These are phyloP conservation scores for Aplocera efformata DNA, from an alignment of 2,888 invertebrate genomes.

Conservation along the genomic window DNA sequence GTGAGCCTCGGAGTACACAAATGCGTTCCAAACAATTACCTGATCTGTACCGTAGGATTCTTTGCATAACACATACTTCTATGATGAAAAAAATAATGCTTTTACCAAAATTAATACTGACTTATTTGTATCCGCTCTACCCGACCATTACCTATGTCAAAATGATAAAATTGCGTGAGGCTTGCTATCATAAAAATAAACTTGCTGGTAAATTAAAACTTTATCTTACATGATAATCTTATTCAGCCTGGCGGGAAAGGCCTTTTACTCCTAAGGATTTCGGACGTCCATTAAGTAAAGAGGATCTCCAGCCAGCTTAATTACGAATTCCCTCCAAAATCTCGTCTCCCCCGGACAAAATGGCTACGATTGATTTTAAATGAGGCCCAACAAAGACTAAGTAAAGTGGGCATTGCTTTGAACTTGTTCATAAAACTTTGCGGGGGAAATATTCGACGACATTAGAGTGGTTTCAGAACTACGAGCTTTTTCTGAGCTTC, in stretches of 20 bases:
- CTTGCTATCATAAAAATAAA: constrained; percentile 32
- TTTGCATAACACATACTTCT: too few relatives aligned
- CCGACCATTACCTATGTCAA: too few relatives aligned
- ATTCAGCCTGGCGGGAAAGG: constrained; percentile 60
- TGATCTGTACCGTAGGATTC: too few relatives aligned
- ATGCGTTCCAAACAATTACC: too few relatives aligned
- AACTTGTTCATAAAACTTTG: constrained; percentile 57
- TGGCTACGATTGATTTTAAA: constrained; percentile 76
- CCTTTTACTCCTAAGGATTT: constrained; percentile 62
- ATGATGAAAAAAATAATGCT: too few relatives aligned
- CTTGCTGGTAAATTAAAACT: constrained; percentile 47
- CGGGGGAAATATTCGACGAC: constrained; percentile 40
- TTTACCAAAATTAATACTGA: too few relatives aligned
- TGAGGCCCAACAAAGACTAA: constrained; percentile 65
- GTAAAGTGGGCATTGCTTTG: constrained; percentile 48
- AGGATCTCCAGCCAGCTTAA: constrained; percentile 68
- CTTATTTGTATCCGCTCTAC: too few relatives aligned
- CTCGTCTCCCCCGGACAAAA: constrained; percentile 64
- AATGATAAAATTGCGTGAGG: not conserved
- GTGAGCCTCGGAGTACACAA: too few relatives aligned
- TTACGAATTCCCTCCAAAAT: constrained; percentile 77
- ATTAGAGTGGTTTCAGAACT: too few relatives aligned
- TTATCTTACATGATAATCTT: constrained; percentile 52
- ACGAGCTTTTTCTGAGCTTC: too few relatives aligned
- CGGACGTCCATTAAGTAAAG: constrained; percentile 72